These are phyloP conservation scores for Temnothorax nylanderi DNA, from an alignment of 1,140 invertebrate genomes.

Conservation along the genomic window DNA sequence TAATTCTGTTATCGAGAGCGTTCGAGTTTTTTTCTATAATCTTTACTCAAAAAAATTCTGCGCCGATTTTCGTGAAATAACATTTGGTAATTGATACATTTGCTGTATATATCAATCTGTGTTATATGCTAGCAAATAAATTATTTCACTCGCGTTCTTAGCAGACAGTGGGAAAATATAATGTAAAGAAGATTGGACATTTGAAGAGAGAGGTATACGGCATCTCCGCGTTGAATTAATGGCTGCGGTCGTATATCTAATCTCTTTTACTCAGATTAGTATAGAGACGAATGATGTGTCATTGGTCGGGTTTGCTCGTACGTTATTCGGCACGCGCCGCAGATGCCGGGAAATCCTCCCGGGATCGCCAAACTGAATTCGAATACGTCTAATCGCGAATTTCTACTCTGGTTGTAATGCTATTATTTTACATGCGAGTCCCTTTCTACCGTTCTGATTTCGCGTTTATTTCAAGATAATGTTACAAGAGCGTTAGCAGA, in stretches of 20 bases:
- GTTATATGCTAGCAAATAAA: not conserved
- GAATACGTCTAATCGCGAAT: conserved; percentile 60
- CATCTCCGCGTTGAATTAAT: conserved; percentile 77
- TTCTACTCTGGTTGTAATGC: conserved; percentile 30
- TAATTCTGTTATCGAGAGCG: not conserved
- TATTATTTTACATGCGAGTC: conserved; percentile 50
- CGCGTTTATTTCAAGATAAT: conserved; percentile 22
- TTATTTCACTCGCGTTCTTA: not conserved
- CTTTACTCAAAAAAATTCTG: not conserved
- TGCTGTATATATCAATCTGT: not conserved
- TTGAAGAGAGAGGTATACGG: not conserved
- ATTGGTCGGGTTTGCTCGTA: conserved; percentile 70
- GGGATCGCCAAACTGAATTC: conserved; percentile 50
- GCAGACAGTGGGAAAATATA: not conserved
- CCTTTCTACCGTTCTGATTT: not conserved
- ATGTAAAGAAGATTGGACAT: not conserved
- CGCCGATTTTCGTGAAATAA: not conserved
- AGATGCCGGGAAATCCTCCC: conserved; percentile 63
- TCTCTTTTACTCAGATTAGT: conserved; percentile 81
- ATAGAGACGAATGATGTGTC: conserved; percentile 80
- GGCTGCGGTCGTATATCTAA: conserved; percentile 75
- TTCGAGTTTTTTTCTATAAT: not conserved
- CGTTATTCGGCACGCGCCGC: conserved; percentile 54
- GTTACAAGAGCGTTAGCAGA: not conserved
- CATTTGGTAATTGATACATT: not conserved